Base-by-base conservation (phyloP, 1,140 invertebrate genomes). In the Lerema accius region DNA sequence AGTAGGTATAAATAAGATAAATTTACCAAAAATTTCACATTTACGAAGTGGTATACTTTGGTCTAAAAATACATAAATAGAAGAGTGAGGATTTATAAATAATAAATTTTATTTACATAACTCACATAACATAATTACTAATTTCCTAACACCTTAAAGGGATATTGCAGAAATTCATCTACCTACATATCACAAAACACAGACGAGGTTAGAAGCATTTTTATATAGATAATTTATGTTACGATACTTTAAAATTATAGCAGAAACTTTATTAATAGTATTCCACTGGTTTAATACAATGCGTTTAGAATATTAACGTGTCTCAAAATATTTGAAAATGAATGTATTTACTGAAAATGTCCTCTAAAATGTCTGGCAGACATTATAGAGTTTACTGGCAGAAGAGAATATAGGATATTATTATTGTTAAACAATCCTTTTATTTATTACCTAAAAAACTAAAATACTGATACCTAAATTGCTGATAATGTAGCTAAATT, bases 121-220 rank as follows among this genome's bases (percentile, higher is more conserved):
- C 28, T 32, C 28, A 9, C 28, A 32, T 6, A 32, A 32, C 28
- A 32, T 32, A 32, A 6, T 9, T 6, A 32, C 28, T 32, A 32
- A 4, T 32, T 9, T 32, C 7, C 28, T 32, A 32, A 32, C 15
- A 56, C 23, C 40, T 32, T 56, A 56, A 53, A 56, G 17, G 23
- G 40, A n/a, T 43, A 5, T 28, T 43, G 40, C 51, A 16, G 51
- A 63, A 62, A 65, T 67, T 64, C 45, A 48, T 58, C 61, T 73
- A 73, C 51, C 63, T 76, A 69, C 63, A 63, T 74, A 73, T 76
- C 71, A 76, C 71, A 76, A 71, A 76, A 73, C 63, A 76, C 64
- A 73, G 71, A 76, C 70, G 68, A 73, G 66, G 53, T 69, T 55
- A 35, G 45, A 69, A 61, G 60, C 23, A 13, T 63, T 64, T 49